Evolutionary conservation across 2,113 vertebrate genomes (phyloP), one percentile per base, ranked within the genome.

Genomic region (Gopherus evgoodei): DNA sequence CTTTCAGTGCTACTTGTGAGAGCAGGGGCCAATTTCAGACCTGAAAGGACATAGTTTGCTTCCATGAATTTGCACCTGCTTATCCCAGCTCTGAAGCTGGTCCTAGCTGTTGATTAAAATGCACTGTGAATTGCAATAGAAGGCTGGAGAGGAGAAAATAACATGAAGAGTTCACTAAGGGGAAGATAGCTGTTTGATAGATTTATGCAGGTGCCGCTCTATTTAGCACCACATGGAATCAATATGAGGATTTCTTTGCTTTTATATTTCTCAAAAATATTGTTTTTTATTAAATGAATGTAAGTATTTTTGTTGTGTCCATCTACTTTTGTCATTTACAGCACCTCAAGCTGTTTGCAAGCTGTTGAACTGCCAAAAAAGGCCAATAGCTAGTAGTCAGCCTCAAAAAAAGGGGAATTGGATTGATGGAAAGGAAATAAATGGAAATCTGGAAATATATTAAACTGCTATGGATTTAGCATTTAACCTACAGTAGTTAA

Each of bases 21-120:
- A 53, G 78, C 62, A 86, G 62, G 8, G 2, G 72, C 25, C 10
- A 88, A 44, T 10, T 81, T 62, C 8, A 16, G 31, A 80, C 21
- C n/a, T 56, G 6, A 1, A 83, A 4, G 35, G 11, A 19, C 0
- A 0, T 7, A 50, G 5, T 44, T 90, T 52, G 6, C 11, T 80
- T 44, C n/a, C 21, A 29, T 50, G 83, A 83, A 78, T 22, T 44
- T 47, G 12, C 29, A 5, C 21, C 9, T 22, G 3, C 72, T 92
- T 80, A 24, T 2, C 79, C 1, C 3, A 13, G 4, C 59, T 86
- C 42, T 88, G 86, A 76, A 88, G 62, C 3, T 47, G 9, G 22
- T 50, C 21, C 19, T 5, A 27, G 12, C 2, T 42, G 8, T 5
- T 69, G 10, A 11, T 57, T 47, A 56, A 42, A 44, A 13, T 56